These are phyloP conservation scores for Danionella cerebrum DNA, from an alignment of 2,113 vertebrate species.

Conservation along the genomic window DNA sequence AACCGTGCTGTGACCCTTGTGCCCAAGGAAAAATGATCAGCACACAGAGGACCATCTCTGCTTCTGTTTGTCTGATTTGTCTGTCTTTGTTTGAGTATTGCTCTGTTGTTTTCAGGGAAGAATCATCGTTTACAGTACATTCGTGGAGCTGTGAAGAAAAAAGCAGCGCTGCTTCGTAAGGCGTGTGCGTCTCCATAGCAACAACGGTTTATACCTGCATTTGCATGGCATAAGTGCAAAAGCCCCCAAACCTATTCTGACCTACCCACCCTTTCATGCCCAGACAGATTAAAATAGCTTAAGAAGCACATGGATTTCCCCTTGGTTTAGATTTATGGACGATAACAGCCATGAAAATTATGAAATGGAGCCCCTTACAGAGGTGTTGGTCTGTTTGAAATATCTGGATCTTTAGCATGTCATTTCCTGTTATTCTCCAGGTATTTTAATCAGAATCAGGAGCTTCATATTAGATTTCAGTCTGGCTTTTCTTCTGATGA, in stretches of 20 bases:
- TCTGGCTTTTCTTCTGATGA: not conserved
- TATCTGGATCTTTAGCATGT: constrained; percentile 36
- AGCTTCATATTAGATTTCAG: not conserved
- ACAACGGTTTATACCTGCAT: constrained; percentile 26
- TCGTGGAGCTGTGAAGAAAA: constrained; percentile 67
- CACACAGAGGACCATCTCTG: not conserved
- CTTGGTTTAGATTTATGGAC: not conserved
- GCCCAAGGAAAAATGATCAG: not conserved
- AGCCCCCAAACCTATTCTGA: constrained; percentile 33
- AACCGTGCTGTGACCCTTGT: too few species aligned
- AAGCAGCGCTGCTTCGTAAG: constrained; percentile 69
- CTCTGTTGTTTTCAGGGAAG: constrained; percentile 67
- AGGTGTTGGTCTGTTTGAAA: constrained; percentile 8
- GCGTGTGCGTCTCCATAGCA: constrained; percentile 68
- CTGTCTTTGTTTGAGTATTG: constrained; percentile 42
- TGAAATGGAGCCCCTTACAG: not conserved
- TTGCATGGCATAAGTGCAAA: constrained; percentile 39
- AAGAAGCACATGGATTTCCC: not conserved
- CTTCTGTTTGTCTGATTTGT: constrained; percentile 26
- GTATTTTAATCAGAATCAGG: constrained; percentile 25
- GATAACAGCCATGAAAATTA: constrained; percentile 1
- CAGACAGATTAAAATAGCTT: not conserved
- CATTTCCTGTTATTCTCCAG: constrained; percentile 6
- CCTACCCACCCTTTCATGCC: not conserved
- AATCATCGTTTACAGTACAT: constrained; percentile 61